Base-by-base conservation (phyloP, 2,113 vertebrate species). In the Rhombomys opimus region DNA sequence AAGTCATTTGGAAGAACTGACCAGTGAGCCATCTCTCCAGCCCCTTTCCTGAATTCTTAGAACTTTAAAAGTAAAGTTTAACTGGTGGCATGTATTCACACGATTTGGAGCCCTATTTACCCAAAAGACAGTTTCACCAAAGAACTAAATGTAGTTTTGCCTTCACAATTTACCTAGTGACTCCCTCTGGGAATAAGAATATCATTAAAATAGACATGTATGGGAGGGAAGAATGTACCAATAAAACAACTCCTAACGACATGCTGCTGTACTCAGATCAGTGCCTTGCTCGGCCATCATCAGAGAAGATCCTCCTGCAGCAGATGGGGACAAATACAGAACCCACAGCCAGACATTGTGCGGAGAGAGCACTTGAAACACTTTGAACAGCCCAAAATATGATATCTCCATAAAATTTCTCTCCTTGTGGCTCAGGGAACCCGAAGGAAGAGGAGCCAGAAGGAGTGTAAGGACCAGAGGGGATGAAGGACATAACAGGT, bases 31-130 rank as follows among this genome's bases (percentile, higher is more conserved):
- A 77, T 50, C 75, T 50, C 75, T 30, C 41, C 25, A 77, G 41
- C 75, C 75, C 73, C 73, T 50, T 76, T 76, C 41, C 41, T 76
- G 41, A 91, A 73, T 89, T 82, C 94, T 96, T 70, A 85, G 52
- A 85, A 15, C 52, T 75, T 94, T 94, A 50, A 97, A 97, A 59
- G 1, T 68, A 15, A 35, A 77, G 15, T 77, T 95, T 95, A 87
- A 96, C 11, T 50, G 87, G 65, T 86, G 23, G 63, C 76, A 90
- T 11, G 2, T 93, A 94, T 85, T 96, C 73, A 94, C 50, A 35
- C 30, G 11, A 20, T 76, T 15, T 80, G 17, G 50, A 30, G 8
- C 17, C 50, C 17, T 57, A 57, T 57, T 80, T 54, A 35, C 52
- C 54, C 8, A 32, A 80, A 80, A 80, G 52, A 20, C 30, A 80